Conservation (phyloP, 64 coral and sea anemone species). For the Cladopsammia gracilis region DNA sequence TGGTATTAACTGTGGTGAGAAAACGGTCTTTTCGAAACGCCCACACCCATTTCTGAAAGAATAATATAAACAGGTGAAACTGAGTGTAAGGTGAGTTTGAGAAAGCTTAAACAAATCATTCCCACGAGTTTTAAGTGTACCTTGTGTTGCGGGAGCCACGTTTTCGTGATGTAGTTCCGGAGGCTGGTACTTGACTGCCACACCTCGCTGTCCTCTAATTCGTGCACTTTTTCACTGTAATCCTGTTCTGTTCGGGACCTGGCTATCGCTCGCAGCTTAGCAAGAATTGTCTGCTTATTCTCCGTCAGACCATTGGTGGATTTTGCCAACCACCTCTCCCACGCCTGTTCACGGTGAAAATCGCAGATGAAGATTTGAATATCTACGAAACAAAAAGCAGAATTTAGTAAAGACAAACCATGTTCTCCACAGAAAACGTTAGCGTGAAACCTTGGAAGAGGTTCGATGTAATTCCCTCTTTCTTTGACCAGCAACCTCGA, state of each 20-base stretch:
- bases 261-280: not conserved
- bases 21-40: conserved; percentile 34
- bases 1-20: conserved; percentile 22
- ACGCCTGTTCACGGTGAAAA: too few relatives aligned
- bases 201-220: not conserved
- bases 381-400: not conserved
- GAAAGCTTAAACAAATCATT: too few relatives aligned
- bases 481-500: too few relatives aligned
- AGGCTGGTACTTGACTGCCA: conserved; percentile 15
- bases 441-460: too few relatives aligned
- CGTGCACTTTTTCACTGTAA: not conserved
- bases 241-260: not conserved
- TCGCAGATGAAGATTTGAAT: not conserved
- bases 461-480: too few relatives aligned
- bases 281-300: not conserved
- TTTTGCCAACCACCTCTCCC: not conserved
- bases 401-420: not conserved
- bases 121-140: not conserved
- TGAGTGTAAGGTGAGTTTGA: too few relatives aligned
- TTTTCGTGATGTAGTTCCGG: conserved; percentile 26
- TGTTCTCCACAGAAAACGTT: too few relatives aligned
- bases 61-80: not conserved
- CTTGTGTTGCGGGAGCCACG: conserved; percentile 24
- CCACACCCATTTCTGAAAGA: conserved; percentile 70
- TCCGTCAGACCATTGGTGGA: not conserved